Conservation (phyloP, 2,797 vertebrate genomes). For the Anguilla pacifica region DNA sequence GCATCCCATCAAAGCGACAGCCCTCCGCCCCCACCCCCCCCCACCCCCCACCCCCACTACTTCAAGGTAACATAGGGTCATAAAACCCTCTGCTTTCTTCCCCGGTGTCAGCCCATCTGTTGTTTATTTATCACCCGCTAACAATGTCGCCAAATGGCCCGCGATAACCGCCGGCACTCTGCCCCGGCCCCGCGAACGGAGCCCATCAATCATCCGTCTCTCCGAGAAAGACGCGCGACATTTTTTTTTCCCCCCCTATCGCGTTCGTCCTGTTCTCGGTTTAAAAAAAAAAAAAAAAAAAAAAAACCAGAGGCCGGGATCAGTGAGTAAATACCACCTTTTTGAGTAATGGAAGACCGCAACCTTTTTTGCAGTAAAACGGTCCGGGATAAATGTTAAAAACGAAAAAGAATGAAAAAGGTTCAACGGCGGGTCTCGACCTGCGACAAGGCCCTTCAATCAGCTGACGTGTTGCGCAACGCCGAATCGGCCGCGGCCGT, state of each 20-base stretch:
- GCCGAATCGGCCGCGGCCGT: too few relatives aligned
- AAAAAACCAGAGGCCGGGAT: neutral
- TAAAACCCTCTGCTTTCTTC: conserved; percentile 1
- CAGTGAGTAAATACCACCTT: neutral
- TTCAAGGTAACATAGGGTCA: neutral
- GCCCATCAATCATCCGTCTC: neutral
- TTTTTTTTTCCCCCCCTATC: neutral
- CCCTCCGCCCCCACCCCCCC: neutral
- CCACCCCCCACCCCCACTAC: neutral
- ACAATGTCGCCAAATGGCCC: neutral
- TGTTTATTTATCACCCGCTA: neutral
- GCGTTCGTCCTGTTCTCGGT: neutral
- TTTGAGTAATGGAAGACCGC: neutral
- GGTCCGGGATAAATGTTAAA: neutral
- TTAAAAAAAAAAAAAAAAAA: neutral
- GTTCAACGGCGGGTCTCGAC: neutral
- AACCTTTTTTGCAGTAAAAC: neutral
- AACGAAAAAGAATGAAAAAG: neutral
- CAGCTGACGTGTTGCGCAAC: too few relatives aligned
- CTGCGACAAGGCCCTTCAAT: too few relatives aligned
- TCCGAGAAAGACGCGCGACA: neutral
- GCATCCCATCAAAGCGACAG: neutral
- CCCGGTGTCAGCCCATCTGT: neutral
- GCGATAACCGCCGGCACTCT: neutral
- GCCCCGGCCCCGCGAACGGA: neutral